These are phyloP conservation scores for Matsumurasca onukii DNA, from an alignment of 1,140 invertebrate genomes.

Conservation along the genomic window DNA sequence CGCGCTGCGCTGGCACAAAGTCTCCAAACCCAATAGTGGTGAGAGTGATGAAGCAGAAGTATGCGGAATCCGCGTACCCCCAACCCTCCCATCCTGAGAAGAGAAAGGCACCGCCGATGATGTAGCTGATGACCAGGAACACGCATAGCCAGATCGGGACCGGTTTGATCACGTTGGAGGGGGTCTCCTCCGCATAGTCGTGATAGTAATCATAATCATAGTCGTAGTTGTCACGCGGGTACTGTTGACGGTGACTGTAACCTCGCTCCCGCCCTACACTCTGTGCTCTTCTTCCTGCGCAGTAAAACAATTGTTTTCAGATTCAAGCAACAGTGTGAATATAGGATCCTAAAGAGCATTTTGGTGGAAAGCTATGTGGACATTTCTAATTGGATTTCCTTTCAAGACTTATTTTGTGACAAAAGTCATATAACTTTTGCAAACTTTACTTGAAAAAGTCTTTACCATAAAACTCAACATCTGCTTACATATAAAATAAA, in stretches of 20 bases:
- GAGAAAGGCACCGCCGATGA: constrained; percentile 81
- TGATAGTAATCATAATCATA: constrained; percentile 53
- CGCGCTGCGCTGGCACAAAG: constrained; percentile 84
- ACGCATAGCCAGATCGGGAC: constrained; percentile 92
- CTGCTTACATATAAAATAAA: no score
- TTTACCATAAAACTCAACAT: no score
- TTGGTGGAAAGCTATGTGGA: no score
- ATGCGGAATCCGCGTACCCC: constrained; percentile 87
- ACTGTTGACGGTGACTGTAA: constrained; percentile 51
- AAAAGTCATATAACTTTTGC: no score
- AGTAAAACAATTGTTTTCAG: no score
- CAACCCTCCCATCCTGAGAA: constrained; percentile 87
- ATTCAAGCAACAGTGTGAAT: no score
- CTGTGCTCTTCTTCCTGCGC: no score
- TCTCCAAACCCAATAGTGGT: constrained; percentile 96
- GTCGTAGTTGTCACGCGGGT: constrained; percentile 48
- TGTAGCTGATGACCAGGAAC: constrained; percentile 85
- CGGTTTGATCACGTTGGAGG: constrained; percentile 56
- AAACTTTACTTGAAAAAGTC: no score
- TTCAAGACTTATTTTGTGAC: no score
- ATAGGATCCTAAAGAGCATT: no score
- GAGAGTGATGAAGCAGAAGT: constrained; percentile 95
- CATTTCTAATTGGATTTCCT: no score
- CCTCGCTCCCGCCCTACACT: background rate
- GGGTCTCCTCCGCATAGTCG: constrained; percentile 40